phyloP scores from a whole-genome alignment of 2,888 invertebrate genomes.

The Dendrolimus pini region DNA sequence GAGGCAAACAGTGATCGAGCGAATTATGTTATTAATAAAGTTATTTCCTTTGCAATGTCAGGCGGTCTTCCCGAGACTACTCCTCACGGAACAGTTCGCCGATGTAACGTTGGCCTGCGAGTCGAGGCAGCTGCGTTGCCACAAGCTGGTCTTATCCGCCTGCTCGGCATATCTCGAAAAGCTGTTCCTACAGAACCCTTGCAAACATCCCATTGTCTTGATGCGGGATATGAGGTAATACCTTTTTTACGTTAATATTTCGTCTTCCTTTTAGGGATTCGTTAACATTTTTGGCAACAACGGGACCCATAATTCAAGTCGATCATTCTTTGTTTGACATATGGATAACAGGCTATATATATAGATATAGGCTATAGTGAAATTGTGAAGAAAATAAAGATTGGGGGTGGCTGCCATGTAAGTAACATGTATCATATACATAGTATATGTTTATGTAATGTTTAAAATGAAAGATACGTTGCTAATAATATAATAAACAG shows the following conservation, averaged over 20 bases:
- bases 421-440: no score
- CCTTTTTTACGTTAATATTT: neutral
- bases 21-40: neutral
- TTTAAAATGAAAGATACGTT: no score
- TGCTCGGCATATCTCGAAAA: slow-evolving; percentile 91
- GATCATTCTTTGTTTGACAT: no score
- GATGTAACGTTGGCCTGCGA: slow-evolving; percentile 94
- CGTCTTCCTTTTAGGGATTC: no score
- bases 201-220: slow-evolving; percentile 89
- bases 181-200: slow-evolving; percentile 87
- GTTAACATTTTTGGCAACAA: no score
- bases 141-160: slow-evolving; percentile 90
- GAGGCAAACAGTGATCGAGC: neutral
- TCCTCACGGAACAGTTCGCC: slow-evolving; percentile 88
- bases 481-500: no score
- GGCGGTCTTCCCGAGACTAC: slow-evolving; percentile 84
- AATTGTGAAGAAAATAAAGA: no score
- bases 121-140: slow-evolving; percentile 89
- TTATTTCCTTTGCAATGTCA: slow-evolving; percentile 15
- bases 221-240: slow-evolving; percentile 87
- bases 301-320: no score
- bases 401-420: no score
- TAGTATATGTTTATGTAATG: no score
- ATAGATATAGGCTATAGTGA: no score
- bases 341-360: no score